Percentiles rank a stretch among this genome's conserved stretches.
Evolutionary conservation across 2,113 vertebrate genomes (phyloP).

Genomic region (Mustelus asterias): DNA sequence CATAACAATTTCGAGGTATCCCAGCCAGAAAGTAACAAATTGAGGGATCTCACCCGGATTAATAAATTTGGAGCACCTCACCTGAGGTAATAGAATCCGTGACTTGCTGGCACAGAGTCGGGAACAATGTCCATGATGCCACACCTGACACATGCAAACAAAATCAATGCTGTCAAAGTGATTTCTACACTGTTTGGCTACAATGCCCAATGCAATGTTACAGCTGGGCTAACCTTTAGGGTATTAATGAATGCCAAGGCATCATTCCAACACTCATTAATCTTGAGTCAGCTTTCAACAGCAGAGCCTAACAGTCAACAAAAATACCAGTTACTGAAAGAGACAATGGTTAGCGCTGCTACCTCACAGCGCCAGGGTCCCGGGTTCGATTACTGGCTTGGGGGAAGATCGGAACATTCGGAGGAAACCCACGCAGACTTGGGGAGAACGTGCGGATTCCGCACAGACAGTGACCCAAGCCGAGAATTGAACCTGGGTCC

Average conservation of each 20-base stretch:
- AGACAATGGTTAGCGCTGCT: not conserved
- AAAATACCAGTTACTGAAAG: not conserved
- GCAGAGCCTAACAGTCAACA: not conserved
- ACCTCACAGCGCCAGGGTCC: too few species aligned
- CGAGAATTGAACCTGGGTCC: too few species aligned
- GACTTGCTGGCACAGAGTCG: not conserved
- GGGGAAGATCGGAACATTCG: too few species aligned
- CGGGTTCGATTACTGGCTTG: too few species aligned
- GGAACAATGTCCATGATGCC: not conserved
- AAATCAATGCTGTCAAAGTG: slow-evolving; percentile 13
- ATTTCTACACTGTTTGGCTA: not conserved
- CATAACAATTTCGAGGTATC: too few species aligned
- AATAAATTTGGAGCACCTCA: too few species aligned
- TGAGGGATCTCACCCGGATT: too few species aligned
- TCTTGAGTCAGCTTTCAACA: slow-evolving; percentile 12
- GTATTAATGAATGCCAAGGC: not conserved
- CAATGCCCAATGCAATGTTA: not conserved
- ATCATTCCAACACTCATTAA: not conserved
- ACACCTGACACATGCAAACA: not conserved
- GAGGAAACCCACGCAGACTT: too few species aligned
- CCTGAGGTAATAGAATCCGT: too few species aligned
- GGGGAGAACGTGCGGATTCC: too few species aligned
- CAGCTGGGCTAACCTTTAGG: not conserved
- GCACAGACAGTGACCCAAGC: too few species aligned
- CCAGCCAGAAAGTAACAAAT: too few species aligned